phyloP scores from a whole-genome alignment of 2,113 vertebrate species.

The Nycticebus coucang region DNA sequence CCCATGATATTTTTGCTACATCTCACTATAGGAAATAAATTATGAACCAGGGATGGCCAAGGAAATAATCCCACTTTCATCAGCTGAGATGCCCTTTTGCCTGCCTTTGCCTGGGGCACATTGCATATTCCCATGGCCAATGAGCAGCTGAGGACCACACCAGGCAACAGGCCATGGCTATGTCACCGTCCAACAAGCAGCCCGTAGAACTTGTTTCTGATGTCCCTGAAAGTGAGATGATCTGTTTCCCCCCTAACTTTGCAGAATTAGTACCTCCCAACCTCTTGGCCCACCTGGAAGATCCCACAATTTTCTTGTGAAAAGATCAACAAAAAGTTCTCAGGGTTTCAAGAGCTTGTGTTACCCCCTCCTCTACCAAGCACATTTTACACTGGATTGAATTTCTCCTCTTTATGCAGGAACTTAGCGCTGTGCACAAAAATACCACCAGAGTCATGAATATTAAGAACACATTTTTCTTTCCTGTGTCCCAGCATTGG shows the following conservation, averaged over 20 bases:
- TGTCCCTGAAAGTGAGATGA: neutral
- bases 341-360: constrained; percentile 64
- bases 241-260: neutral
- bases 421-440: constrained; percentile 18
- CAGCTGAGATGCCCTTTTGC: neutral
- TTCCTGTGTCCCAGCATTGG: neutral
- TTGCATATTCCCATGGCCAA: neutral
- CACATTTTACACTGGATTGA: constrained; percentile 68
- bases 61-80: neutral
- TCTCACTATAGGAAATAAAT: neutral
- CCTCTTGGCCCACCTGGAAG: constrained; percentile 49
- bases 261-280: constrained; percentile 13
- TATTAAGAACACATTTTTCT: constrained; percentile 49
- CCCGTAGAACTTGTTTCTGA: neutral
- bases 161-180: neutral
- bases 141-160: neutral
- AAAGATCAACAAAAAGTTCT: constrained; percentile 69
- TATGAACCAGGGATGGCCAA: neutral
- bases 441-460: neutral
- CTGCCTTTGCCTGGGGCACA: neutral
- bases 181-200: neutral
- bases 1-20: no score
- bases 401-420: constrained; percentile 60
- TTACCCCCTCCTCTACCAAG: constrained; percentile 65
- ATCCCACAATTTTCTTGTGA: constrained; percentile 72